Conservation (phyloP, 2,797 vertebrate species). For the Trachops cirrhosus region DNA sequence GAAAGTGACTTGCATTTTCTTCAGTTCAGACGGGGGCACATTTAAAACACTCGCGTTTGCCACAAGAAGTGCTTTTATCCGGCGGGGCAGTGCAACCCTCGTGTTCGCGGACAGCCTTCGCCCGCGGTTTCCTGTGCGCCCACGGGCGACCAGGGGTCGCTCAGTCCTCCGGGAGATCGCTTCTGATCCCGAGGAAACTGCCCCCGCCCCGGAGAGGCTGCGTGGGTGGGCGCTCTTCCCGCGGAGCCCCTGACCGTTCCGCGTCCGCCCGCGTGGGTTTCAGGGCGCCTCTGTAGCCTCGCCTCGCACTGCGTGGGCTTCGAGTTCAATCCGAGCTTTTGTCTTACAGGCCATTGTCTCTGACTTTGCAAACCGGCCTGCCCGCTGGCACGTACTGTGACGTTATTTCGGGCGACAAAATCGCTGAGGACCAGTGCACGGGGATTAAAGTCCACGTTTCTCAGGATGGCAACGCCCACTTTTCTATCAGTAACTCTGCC, state of each 20-base stretch:
- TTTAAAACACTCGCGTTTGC: neutral
- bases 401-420: conserved; percentile 93
- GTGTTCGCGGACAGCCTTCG: neutral
- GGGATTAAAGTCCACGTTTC: conserved; percentile 87
- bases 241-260: neutral
- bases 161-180: neutral
- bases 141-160: rapidly evolving
- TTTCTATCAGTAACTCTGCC: conserved; percentile 88
- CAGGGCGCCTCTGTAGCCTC: neutral
- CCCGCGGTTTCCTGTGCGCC: neutral
- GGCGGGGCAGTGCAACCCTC: neutral
- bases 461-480: conserved; percentile 84
- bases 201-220: rapidly evolving
- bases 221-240: neutral
- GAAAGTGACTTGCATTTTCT: neutral
- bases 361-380: conserved; percentile 89
- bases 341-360: conserved; percentile 85
- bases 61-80: neutral
- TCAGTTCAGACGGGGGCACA: neutral
- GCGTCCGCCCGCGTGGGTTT: neutral
- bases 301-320: neutral
- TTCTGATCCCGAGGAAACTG: neutral
- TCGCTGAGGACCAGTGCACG: conserved; percentile 82
- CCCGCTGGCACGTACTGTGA: conserved; percentile 93
- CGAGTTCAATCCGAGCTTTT: neutral